Base-by-base conservation (phyloP, 2,797 vertebrate genomes). In the Sandelia bainsii region DNA sequence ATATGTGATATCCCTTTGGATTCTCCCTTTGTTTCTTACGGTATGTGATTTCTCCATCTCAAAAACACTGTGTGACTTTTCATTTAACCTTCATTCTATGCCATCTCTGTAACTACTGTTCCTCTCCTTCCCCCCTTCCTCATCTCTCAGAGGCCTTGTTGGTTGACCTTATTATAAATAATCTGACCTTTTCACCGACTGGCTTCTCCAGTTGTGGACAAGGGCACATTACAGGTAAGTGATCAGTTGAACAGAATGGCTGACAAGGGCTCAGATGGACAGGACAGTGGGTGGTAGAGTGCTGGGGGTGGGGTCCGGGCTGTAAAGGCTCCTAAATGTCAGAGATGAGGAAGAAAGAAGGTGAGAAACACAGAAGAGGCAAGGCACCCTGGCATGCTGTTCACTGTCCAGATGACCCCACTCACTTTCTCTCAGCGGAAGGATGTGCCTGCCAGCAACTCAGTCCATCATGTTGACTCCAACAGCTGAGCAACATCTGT, bases 401-500 rank as follows among this genome's bases (percentile, higher is more conserved):
- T 84, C 69, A 44, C 87, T 80, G 80, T 87, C 91, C 88, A 88
- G 82, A 90, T 91, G 90, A 92, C 92, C 92, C 81, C 72, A 78
- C 83, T 85, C 78, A 82, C 80, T 84, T 64, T 66, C 74, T 79
- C 85, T 73, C 85, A 86, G 91, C 89, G 90, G 91, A 90, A 92
- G 86, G 88, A 87, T 89, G 82, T 77, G 82, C 84, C 89, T 88
- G 90, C 89, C 91, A 93, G 89, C 86, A 49, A 81, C 83, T 87
- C 88, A 56, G 88, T 93, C 91, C 88, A 93, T 95, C 93, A 95
- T 91, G 86, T 83, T 86, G 91, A 91, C 91, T 92, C 86, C 88
- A 93, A 88, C 92, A 93, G 91, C 93, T 83, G 89, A 87, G 92
- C 91, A 94, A 93, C 94, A 95, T 94, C 95, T 95, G 95, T 92